Conservation (phyloP, 2,113 vertebrate genomes). For the Capreolus pygargus region DNA sequence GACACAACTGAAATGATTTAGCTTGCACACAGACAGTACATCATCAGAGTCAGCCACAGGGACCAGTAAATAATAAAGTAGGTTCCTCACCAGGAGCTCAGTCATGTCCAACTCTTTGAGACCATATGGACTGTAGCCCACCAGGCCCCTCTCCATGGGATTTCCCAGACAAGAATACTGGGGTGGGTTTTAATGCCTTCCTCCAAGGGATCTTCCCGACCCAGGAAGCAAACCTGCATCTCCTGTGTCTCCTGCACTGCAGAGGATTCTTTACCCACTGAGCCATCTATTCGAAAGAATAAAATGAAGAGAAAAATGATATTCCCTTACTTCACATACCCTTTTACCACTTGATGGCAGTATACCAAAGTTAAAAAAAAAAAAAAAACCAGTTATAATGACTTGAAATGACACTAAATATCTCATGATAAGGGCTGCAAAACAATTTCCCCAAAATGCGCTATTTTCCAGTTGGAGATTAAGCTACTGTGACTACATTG, state of each 20-base stretch:
- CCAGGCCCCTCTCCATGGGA: not conserved
- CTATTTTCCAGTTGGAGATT: not conserved
- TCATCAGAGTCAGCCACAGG: not conserved
- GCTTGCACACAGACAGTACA: not conserved
- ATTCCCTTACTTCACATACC: not conserved
- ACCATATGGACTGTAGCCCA: not conserved
- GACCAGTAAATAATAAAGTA: not conserved
- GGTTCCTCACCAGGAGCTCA: not conserved
- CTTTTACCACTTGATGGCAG: slow-evolving; percentile 40
- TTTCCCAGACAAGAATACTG: not conserved
- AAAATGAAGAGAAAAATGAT: not conserved
- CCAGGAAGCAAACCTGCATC: not conserved
- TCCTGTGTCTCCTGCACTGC: not conserved
- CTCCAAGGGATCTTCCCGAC: not conserved
- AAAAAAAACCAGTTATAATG: not conserved
- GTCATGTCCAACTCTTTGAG: not conserved
- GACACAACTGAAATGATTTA: not conserved
- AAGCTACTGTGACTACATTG: not conserved
- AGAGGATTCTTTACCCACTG: not conserved
- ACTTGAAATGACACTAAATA: not conserved
- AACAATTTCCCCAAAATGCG: not conserved
- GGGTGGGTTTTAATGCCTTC: not conserved
- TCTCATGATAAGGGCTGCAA: not conserved
- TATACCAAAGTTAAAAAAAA: not conserved
- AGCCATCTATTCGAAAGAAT: not conserved